These are phyloP conservation scores for Saimiri boliviensis DNA, from an alignment of 2,113 vertebrate species.

Conservation along the genomic window DNA sequence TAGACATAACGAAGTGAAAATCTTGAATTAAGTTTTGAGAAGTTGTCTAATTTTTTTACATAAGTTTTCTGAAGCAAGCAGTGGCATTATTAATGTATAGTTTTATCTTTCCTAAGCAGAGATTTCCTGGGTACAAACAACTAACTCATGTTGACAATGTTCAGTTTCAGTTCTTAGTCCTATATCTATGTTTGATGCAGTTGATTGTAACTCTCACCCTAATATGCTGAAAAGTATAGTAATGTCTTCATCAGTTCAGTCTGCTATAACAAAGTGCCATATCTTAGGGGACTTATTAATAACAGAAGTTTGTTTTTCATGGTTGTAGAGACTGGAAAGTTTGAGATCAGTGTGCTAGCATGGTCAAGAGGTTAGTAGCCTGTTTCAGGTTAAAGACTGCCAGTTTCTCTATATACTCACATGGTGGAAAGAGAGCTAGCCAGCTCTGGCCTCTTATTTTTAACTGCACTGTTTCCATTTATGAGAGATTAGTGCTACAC, in stretches of 20 bases:
- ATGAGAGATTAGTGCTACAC: background rate
- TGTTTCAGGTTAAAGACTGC: background rate
- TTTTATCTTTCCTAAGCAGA: background rate
- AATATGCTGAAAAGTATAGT: background rate
- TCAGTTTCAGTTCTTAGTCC: background rate
- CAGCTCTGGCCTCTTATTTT: background rate
- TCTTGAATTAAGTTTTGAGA: background rate
- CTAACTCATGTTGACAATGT: background rate
- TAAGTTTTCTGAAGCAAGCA: background rate
- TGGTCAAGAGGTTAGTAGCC: too few species aligned
- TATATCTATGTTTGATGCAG: background rate
- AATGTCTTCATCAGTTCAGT: background rate
- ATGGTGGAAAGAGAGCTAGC: background rate
- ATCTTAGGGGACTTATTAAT: background rate
- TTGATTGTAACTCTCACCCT: background rate
- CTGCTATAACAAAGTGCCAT: background rate
- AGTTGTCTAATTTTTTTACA: background rate
- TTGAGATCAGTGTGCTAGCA: background rate
- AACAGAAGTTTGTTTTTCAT: background rate
- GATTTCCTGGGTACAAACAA: constrained; percentile 7
- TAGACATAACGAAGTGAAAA: background rate
- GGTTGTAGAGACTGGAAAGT: background rate
- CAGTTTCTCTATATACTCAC: background rate
- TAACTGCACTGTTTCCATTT: background rate
- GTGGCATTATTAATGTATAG: background rate